Base-by-base conservation (phyloP, 2,888 invertebrate genomes). In the Augiades crinisus region DNA sequence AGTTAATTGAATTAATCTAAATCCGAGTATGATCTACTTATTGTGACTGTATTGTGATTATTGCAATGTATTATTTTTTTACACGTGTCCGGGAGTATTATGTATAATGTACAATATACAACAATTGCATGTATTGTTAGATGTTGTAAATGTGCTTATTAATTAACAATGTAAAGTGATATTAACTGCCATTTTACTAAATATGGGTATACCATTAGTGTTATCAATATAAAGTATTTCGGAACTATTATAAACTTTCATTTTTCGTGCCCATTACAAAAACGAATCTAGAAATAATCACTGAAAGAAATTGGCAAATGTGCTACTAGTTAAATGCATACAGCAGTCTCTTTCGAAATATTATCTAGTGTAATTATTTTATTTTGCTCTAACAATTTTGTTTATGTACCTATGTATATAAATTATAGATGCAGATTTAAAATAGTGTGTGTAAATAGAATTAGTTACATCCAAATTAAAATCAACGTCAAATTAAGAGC, bases 151-250 rank as follows among this genome's bases (percentile, higher is more conserved):
- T 31, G 56, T 67, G 72, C 69, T 72, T 74, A 63, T 66, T 69
- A 69, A 61, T 64, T 61, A 63, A 63, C 58, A 55, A 44, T 34
- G 34, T 58, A 64, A 74, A 73, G 80, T 78, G 75, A 81, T 83
- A 78, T 66, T 75, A 80, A 84, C 84, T 85, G 85, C 85, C 82
- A 85, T 83, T 81, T 78, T 78, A 61, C 57, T 58, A 70, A 61
- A 56, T 58, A 47, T 59, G 64, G 47, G 45, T 57, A 58, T 60
- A 60, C 58, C 50, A 56, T 55, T 53, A 60, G 55, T 58, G 54
- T 59, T 57, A 53, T 27, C 57, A 55, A 51, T 45, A 55, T 27
- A 52, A 53, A 44, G 38, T 50, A 33, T 55, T 47, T 53, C 46
- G 14, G n/a, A 43, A 36, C 31, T 44, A 13, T 24, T n/a, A 24